These are phyloP conservation scores for Syritta pipiens DNA, from an alignment of 2,888 invertebrate species.

Conservation along the genomic window DNA sequence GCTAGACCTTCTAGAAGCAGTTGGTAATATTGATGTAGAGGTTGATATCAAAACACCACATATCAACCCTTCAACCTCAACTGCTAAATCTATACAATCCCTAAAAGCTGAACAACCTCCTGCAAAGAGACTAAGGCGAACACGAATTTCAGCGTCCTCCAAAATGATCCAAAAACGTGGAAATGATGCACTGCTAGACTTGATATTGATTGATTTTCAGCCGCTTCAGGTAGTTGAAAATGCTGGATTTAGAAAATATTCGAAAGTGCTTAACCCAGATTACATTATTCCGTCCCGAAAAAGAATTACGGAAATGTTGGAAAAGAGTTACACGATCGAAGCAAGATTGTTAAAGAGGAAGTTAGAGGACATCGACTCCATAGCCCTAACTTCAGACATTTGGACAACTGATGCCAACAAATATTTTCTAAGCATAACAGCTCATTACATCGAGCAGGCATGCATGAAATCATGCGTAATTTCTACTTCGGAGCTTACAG, in stretches of 20 bases:
- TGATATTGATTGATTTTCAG: not conserved
- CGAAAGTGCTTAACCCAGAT: not conserved
- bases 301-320: not conserved
- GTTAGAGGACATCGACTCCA: not conserved
- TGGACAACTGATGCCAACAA: constrained; percentile 23
- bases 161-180: too few relatives aligned
- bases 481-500: not conserved
- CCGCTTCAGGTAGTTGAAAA: constrained; percentile 1
- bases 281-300: not conserved
- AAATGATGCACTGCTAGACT: too few relatives aligned
- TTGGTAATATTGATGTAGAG: too few relatives aligned
- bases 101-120: too few relatives aligned
- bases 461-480: not conserved
- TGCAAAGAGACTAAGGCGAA: too few relatives aligned
- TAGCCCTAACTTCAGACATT: constrained; percentile 8
- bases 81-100: too few relatives aligned
- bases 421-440: constrained; percentile 7
- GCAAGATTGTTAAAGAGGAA: not conserved
- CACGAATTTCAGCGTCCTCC: too few relatives aligned
- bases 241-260: not conserved
- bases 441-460: not conserved
- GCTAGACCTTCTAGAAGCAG: too few relatives aligned
- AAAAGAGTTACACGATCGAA: not conserved
- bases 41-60: too few relatives aligned
- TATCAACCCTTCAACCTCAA: too few relatives aligned